A percentile compares a stretch with the other conserved stretches of the same genome.
phyloP scores from a whole-genome alignment of 1,140 invertebrate species.

The Trichoplusia ni region DNA sequence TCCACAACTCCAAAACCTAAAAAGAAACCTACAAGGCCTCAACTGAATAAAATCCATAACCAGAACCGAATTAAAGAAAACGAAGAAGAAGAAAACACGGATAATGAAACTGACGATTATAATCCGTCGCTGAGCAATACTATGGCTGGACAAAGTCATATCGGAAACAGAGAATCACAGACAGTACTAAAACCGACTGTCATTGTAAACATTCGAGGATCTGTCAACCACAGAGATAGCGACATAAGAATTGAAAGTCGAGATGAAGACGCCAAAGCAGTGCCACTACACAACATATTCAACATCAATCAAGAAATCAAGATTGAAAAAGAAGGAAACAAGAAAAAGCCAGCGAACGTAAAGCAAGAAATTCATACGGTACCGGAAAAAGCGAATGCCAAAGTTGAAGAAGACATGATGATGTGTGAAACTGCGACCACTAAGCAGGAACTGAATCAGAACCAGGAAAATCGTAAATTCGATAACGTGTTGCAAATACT shows the following conservation, averaged over 20 bases:
- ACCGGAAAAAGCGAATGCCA: constrained; percentile 29
- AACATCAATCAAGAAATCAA: constrained; percentile 78
- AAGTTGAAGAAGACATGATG: constrained; percentile 59
- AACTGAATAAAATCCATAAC: constrained; percentile 41
- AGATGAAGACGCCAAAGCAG: constrained; percentile 43
- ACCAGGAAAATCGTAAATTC: constrained; percentile 30
- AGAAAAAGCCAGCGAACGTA: constrained; percentile 30
- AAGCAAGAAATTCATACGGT: constrained; percentile 43
- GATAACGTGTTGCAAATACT: constrained; percentile 52
- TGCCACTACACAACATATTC: constrained; percentile 64
- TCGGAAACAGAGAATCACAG: constrained; percentile 76
- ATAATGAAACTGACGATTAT: constrained; percentile 29
- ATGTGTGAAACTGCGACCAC: constrained; percentile 58
- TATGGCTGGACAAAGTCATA: constrained; percentile 74
- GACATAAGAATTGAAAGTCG: constrained; percentile 67
- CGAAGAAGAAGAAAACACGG: constrained; percentile 22
- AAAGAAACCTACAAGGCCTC: constrained; percentile 47
- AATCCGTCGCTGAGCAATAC: constrained; percentile 61
- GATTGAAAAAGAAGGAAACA: constrained; percentile 58
- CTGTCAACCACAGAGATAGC: constrained; percentile 66
- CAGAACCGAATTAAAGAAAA: constrained; percentile 46
- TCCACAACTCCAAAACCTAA: constrained; percentile 54
- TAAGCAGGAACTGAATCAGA: constrained; percentile 36
- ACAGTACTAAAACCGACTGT: constrained; percentile 78
- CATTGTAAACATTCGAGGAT: constrained; percentile 75